These are phyloP conservation scores for Malaclemys terrapin DNA, from an alignment of 2,113 vertebrate species.

Conservation along the genomic window DNA sequence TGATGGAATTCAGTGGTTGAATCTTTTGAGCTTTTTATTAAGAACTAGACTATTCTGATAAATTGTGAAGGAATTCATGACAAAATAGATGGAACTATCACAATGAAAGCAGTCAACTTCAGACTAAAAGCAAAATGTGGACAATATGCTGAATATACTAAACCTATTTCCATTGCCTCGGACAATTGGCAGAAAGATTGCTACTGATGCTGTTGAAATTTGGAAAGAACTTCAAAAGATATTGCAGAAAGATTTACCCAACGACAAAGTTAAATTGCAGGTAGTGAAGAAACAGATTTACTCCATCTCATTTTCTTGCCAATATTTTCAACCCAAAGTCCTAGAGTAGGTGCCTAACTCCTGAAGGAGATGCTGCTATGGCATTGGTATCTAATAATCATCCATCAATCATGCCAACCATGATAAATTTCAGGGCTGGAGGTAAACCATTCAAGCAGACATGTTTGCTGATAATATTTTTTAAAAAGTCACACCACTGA, in stretches of 20 bases:
- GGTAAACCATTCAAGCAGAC: not conserved
- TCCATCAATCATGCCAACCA: not conserved
- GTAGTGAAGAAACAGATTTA: not conserved
- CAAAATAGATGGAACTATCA: not conserved
- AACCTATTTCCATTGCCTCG: not conserved
- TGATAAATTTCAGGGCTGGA: not conserved
- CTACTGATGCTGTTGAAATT: not conserved
- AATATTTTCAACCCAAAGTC: not conserved
- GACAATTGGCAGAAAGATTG: not conserved
- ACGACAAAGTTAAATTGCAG: not conserved
- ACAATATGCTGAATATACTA: not conserved
- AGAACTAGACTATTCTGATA: not conserved
- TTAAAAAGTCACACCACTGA: not conserved
- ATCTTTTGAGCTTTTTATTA: not conserved
- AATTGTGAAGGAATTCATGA: not conserved
- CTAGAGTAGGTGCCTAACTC: not conserved
- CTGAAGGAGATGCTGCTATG: not conserved
- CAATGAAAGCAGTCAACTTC: not conserved
- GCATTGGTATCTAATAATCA: not conserved
- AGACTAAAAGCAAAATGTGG: not conserved
- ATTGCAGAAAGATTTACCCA: not conserved
- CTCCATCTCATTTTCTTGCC: not conserved
- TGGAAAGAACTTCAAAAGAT: not conserved
- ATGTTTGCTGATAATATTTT: not conserved
- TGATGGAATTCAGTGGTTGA: not conserved